Base-by-base conservation (phyloP, 1,140 invertebrate genomes). In the Drosophila repletoides region DNA sequence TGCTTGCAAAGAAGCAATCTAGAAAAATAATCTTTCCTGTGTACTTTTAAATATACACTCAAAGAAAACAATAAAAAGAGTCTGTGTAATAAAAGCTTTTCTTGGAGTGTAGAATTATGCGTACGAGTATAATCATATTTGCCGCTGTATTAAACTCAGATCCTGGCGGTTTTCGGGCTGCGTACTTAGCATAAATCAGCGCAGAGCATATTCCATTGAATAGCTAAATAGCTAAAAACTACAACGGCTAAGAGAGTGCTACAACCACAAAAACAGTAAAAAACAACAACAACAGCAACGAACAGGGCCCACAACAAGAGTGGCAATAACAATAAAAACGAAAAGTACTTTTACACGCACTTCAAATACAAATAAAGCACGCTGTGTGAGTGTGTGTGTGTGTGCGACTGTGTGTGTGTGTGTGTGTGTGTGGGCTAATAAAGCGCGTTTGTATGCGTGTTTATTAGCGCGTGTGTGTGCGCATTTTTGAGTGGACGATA, bases 311-410 rank as follows among this genome's bases (percentile, higher is more conserved):
- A 43, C 75, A 55, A 53, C 48, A 72, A 76, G 49, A 49, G 63
- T 43, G 61, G 49, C 56, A 61, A 71, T 64, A 75, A 59, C 60
- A 80, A 72, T 66, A 60, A 72, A 66, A 36, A 33, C 40, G 55
- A 40, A 81, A 69, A 43, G 53, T 61, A 75, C 71, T 60, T 73
- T 70, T 83, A 69, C 77, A 81, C 77, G 77, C 79, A 81, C 77
- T 83, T 70, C 59, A 83, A 83, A 49, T 72, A 75, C 76, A 80
- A 65, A 68, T 72, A 68, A 71, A 55, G 43, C 12, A 60, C 45
- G 48, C 49, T 28, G 38, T 24, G n/a, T 17, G 19, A 19, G 10
- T 22, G 26, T 24, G 29, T 52, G 38, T 28, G 7, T 31, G 5
- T 10, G 9, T 33, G 7, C n/a, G n/a, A n/a, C n/a, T 41, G 26